Evolutionary conservation across 1,140 invertebrate species (phyloP).

Genomic region (Octopus bimaculoides): DNA sequence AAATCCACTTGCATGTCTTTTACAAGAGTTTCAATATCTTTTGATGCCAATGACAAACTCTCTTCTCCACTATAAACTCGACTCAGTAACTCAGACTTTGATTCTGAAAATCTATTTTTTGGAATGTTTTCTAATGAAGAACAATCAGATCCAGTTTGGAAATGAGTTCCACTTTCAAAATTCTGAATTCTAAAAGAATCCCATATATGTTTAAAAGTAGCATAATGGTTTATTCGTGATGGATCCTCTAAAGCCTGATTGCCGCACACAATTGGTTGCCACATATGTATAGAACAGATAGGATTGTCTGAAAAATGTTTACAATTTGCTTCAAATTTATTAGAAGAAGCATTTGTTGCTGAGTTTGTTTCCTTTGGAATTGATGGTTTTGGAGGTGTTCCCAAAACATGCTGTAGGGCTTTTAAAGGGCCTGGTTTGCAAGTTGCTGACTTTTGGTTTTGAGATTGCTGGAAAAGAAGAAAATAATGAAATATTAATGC

Average conservation of each 20-base stretch:
- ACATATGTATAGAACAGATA: constrained; percentile 33
- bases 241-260: background rate
- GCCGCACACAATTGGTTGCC: constrained; percentile 27
- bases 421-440: background rate
- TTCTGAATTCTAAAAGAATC: constrained; percentile 3
- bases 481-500: no score
- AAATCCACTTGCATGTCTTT: constrained; percentile 45
- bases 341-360: background rate
- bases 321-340: background rate
- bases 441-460: no score
- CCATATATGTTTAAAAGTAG: constrained; percentile 1
- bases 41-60: constrained; percentile 35
- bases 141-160: no score
- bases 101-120: constrained; percentile 7
- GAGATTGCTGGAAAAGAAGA: no score
- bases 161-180: background rate
- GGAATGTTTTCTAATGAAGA: no score
- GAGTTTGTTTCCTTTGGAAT: background rate
- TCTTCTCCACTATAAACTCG: constrained; percentile 33
- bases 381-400: background rate
- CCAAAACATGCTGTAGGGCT: constrained; percentile 2
- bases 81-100: constrained; percentile 37
- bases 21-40: constrained; percentile 45
- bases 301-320: constrained; percentile 31
- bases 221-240: background rate